phyloP scores from a whole-genome alignment of 1,140 invertebrate species.

The Drosophila tristis region DNA sequence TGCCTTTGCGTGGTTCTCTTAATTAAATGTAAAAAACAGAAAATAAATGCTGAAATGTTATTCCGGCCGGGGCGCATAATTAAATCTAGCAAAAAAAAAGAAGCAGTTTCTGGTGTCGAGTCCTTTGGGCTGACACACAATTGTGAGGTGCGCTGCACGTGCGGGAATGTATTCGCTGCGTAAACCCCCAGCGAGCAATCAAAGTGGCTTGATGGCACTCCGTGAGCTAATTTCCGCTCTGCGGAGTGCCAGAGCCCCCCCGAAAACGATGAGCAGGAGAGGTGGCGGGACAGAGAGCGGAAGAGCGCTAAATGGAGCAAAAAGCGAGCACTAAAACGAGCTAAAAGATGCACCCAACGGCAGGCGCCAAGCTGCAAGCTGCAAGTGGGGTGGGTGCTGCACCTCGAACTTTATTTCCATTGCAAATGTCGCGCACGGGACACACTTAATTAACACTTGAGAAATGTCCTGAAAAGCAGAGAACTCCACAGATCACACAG shows the following conservation, averaged over 20 bases:
- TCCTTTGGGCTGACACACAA: constrained; percentile 29
- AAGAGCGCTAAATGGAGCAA: background rate
- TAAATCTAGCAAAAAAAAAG: constrained; percentile 27
- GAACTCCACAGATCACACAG: too few relatives aligned
- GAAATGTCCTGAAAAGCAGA: background rate
- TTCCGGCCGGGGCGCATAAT: constrained; percentile 34
- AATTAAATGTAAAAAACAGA: constrained; percentile 39
- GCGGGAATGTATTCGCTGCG: background rate
- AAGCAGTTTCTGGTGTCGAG: background rate
- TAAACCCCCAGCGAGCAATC: constrained; percentile 31
- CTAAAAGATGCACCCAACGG: too few relatives aligned
- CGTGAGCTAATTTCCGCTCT: constrained; percentile 67
- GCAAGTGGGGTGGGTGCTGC: too few relatives aligned
- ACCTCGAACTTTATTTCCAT: constrained; percentile 45
- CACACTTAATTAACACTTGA: constrained; percentile 54
- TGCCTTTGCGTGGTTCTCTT: constrained; percentile 26
- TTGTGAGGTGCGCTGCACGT: constrained; percentile 17
- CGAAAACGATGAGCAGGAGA: background rate
- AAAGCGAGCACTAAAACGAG: too few relatives aligned
- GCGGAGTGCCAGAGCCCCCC: constrained; percentile 22
- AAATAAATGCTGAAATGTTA: constrained; percentile 36
- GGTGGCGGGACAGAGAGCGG: too few relatives aligned
- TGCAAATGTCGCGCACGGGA: constrained; percentile 35
- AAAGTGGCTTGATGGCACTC: constrained; percentile 45
- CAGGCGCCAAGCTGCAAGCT: too few relatives aligned